Evolutionary conservation across 2,888 invertebrate species (phyloP), one percentile per base, ranked within the genome.

Genomic region (Tetrapedia diversipes): DNA sequence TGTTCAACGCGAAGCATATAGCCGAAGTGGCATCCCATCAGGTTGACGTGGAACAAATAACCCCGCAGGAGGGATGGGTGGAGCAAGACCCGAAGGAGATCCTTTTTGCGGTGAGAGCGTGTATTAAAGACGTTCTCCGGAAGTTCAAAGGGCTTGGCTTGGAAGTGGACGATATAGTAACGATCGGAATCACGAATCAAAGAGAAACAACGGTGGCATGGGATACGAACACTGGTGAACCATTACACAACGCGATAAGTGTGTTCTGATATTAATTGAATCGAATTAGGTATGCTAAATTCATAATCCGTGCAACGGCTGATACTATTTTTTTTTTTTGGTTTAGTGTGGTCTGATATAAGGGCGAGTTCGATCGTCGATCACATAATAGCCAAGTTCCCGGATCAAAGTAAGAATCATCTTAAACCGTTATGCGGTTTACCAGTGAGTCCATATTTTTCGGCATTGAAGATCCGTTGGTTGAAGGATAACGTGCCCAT

Each of bases 201-300:
- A 94, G 99, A 65, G 99, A 99, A 93, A 99, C 99, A 0, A 98
- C 98, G 0, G 94, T 99, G 83, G 96, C 97, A 0, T 99, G 99
- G 99, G 98, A 99, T 92, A 96, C 95, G 85, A 92, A 92, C 0
- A 98, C 98, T 0, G 99, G 99, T 0, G 94, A 97, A 88, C 98
- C 99, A 0, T 93, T 99, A 27, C 95, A 98, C 92, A 98, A 98
- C 91, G 99, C 99, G 4, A 97, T 99, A 89, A 95, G 97, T 97
- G 92, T 29, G 41, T 43, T 0, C 7, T 1, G 11, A 16, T 8
- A 22, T 27, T 51, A 60, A 41, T 22, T 8, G 7, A 11, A 65
- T 11, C n/a, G 24, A n/a, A 14, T 24, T 11, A n/a, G 49, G 8
- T 19, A 24, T 24, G n/a, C 7, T 7, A 0, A 22, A 19, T 2